phyloP scores from a whole-genome alignment of 1,140 invertebrate species.

The Pentalonia nigronervosa region DNA sequence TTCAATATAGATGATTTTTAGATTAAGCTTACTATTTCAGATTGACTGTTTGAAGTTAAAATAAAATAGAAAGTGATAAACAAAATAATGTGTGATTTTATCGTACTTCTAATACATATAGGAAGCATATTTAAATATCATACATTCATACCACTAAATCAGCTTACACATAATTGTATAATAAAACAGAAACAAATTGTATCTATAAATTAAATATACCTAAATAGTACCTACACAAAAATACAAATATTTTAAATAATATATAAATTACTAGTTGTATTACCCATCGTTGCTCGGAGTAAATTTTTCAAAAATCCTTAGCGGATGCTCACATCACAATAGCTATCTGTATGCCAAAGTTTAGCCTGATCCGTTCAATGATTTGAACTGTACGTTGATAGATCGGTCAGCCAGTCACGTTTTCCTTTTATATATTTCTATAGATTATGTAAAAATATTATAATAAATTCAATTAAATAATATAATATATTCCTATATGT shows the following conservation, averaged over 20 bases:
- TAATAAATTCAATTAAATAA: background rate
- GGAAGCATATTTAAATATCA: background rate
- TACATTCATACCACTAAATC: background rate
- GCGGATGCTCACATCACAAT: too few species aligned
- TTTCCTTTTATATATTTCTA: too few species aligned
- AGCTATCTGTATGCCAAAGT: too few species aligned
- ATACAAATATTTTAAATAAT: background rate
- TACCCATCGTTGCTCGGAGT: too few species aligned
- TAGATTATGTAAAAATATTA: background rate
- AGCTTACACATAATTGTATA: background rate
- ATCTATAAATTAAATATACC: background rate
- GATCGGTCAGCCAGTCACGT: too few species aligned
- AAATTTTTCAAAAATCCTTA: too few species aligned
- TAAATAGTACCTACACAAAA: background rate
- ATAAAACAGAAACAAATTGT: background rate
- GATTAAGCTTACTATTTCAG: background rate
- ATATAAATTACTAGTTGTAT: background rate
- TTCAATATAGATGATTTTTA: background rate
- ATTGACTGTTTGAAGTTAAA: background rate
- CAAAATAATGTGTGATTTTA: background rate
- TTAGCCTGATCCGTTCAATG: too few species aligned
- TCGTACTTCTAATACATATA: background rate
- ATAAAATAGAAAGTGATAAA: background rate
- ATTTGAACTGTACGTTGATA: too few species aligned
- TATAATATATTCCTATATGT: background rate